phyloP scores from a whole-genome alignment of 2,888 invertebrate genomes.

The Brachypterus glaber region DNA sequence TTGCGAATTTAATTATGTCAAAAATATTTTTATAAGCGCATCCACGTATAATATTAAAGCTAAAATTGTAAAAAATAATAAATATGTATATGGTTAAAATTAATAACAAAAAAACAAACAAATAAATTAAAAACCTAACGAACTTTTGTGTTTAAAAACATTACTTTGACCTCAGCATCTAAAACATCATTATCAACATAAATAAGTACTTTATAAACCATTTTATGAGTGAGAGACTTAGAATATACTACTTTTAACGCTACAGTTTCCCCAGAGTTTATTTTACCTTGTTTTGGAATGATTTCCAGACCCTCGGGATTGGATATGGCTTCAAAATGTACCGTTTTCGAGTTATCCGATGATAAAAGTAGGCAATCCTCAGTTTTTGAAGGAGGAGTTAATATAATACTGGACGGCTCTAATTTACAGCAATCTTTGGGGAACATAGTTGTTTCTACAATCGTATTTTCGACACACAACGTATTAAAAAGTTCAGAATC shows the following conservation, averaged over 20 bases:
- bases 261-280: conserved; percentile 23
- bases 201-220: conserved; percentile 24
- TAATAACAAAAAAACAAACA: neutral
- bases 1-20: too few relatives aligned
- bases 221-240: conserved; percentile 11
- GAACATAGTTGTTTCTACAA: conserved; percentile 16
- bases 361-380: conserved; percentile 24
- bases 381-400: conserved; percentile 25
- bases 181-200: conserved; percentile 30
- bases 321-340: conserved; percentile 21
- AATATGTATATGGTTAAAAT: too few relatives aligned
- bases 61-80: too few relatives aligned
- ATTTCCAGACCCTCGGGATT: conserved; percentile 21
- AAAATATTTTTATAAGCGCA: too few relatives aligned
- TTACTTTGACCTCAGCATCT: conserved; percentile 28
- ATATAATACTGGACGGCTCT: conserved; percentile 25
- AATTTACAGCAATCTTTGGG: conserved; percentile 18
- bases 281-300: conserved; percentile 20
- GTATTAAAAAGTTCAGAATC: conserved; percentile 34
- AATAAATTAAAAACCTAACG: neutral
- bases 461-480: conserved; percentile 25
- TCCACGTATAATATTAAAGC: too few relatives aligned
- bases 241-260: conserved; percentile 24
- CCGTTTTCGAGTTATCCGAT: conserved; percentile 17
- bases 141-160: too few relatives aligned